Percentiles rank a stretch among this genome's conserved stretches.
phyloP scores from a whole-genome alignment of 2,888 invertebrate species.

The Lymantria monacha region DNA sequence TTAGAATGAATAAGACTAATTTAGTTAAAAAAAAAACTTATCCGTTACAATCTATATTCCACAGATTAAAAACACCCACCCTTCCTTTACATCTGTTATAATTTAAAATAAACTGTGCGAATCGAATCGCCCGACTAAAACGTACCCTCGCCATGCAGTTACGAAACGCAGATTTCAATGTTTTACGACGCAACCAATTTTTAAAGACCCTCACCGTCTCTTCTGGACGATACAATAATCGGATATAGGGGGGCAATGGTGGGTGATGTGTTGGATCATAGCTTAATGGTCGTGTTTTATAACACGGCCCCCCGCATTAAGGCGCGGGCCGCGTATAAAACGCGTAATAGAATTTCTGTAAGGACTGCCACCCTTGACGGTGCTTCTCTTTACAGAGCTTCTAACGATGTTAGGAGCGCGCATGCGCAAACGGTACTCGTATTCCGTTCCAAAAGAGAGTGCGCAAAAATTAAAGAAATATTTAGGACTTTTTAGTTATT shows the following conservation, averaged over 20 bases:
- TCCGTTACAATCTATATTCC: slow-evolving; percentile 15
- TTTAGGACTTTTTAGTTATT: neutral
- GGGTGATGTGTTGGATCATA: slow-evolving; percentile 56
- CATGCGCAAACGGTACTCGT: slow-evolving; percentile 59
- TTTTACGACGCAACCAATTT: slow-evolving; percentile 55
- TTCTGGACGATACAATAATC: slow-evolving; percentile 36
- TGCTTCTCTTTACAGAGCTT: slow-evolving; percentile 59
- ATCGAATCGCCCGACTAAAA: slow-evolving; percentile 68
- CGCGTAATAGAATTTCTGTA: slow-evolving; percentile 78
- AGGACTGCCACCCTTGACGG: slow-evolving; percentile 59
- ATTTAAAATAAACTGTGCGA: slow-evolving; percentile 78
- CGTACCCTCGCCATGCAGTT: slow-evolving; percentile 39
- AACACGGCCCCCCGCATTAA: slow-evolving; percentile 64
- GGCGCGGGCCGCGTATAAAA: slow-evolving; percentile 74
- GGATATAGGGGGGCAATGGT: slow-evolving; percentile 40
- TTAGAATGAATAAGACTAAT: too few species aligned
- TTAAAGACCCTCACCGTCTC: slow-evolving; percentile 37
- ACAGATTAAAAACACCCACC: slow-evolving; percentile 56
- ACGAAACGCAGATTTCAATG: slow-evolving; percentile 66
- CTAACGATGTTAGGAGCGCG: slow-evolving; percentile 73
- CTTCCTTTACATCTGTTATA: slow-evolving; percentile 54
- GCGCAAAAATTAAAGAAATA: neutral
- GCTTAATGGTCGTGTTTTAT: slow-evolving; percentile 69
- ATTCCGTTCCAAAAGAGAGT: neutral
- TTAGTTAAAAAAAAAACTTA: too few species aligned